Percentiles rank a stretch among this genome's conserved stretches.
Conservation (phyloP, 2,888 invertebrate species). For the Asteroscopus sphinx region DNA sequence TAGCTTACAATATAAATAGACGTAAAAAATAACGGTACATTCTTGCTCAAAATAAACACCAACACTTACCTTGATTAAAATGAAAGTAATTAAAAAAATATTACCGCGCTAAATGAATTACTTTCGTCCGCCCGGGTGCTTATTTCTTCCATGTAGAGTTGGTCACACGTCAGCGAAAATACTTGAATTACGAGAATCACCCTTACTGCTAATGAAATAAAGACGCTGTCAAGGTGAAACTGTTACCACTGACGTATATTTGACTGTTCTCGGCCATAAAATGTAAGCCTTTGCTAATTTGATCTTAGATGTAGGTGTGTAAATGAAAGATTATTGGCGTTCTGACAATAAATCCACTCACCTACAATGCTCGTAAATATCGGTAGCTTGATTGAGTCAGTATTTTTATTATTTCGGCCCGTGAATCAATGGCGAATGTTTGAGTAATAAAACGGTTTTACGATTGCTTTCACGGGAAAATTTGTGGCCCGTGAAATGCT, state of each 20-base stretch:
- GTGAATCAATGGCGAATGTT: slow-evolving; percentile 89
- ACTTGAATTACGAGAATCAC: no score
- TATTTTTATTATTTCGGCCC: slow-evolving; percentile 88
- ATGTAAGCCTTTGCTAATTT: slow-evolving; percentile 57
- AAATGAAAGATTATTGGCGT: slow-evolving; percentile 83
- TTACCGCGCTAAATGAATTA: slow-evolving; percentile 45
- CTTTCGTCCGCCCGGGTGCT: slow-evolving; percentile 22
- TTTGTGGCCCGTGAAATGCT: slow-evolving; percentile 88
- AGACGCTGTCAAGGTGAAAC: no score
- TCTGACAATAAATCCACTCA: slow-evolving; percentile 84
- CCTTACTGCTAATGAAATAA: no score
- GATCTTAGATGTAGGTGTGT: slow-evolving; percentile 76
- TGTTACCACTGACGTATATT: no score
- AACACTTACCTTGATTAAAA: slow-evolving; percentile 49
- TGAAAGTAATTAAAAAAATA: slow-evolving; percentile 49
- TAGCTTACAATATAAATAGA: slow-evolving; percentile 23
- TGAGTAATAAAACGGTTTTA: slow-evolving; percentile 88
- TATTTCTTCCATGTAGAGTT: slow-evolving; percentile 27
- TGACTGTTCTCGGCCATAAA: slow-evolving; percentile 52
- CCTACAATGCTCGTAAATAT: slow-evolving; percentile 85
- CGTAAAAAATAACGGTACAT: slow-evolving; percentile 1
- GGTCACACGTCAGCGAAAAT: no score
- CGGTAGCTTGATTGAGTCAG: slow-evolving; percentile 88
- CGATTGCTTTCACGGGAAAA: slow-evolving; percentile 88
- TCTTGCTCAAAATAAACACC: slow-evolving; percentile 17